Evolutionary conservation across 1,140 invertebrate species (phyloP), one percentile per base, ranked within the genome.

Genomic region (Aphis gossypii): DNA sequence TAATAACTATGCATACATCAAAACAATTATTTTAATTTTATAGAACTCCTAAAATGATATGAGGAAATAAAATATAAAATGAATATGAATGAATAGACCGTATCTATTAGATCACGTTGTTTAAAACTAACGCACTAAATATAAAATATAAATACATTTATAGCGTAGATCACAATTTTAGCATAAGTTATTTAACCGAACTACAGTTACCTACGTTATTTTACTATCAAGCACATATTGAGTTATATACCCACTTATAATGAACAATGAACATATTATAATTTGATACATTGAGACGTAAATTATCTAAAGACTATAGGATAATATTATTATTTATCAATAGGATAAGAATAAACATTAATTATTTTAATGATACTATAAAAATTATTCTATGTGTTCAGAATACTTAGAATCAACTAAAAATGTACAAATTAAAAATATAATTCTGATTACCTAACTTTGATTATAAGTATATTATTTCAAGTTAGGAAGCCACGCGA

Each of bases 211-310:
- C 30, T 18, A 76, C n/a, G 30, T n/a, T 76, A 60, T n/a, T 76
- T 35, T 14, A 76, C 30, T 35, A 76, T 5, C 30, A 76, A 76
- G 5, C 30, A 76, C 30, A 76, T n/a, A n/a, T 41, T 41, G 38
- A 8, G 23, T 76, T n/a, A 76, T 76, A 20, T 76, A 35, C n/a
- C 11, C 30, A 76, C 30, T 76, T n/a, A 76, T 76, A n/a, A 76
- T 76, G 60, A 76, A n/a, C 60, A n/a, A 76, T 76, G 60, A 76
- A 76, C 60, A 35, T 60, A 68, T 68, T n/a, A 68, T 68, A 68
- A n/a, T 76, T 76, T 4, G 18, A 6, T 76, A 68, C 9, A 5
- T 4, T 60, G 30, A 60, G 30, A 30, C 25, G 30, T 30, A 23
- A 9, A 23, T 30, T 60, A 60, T 14, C 11, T n/a, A 68, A n/a